Evolutionary conservation across 2,797 vertebrate species (phyloP).

Genomic region (Halcyon badia): DNA sequence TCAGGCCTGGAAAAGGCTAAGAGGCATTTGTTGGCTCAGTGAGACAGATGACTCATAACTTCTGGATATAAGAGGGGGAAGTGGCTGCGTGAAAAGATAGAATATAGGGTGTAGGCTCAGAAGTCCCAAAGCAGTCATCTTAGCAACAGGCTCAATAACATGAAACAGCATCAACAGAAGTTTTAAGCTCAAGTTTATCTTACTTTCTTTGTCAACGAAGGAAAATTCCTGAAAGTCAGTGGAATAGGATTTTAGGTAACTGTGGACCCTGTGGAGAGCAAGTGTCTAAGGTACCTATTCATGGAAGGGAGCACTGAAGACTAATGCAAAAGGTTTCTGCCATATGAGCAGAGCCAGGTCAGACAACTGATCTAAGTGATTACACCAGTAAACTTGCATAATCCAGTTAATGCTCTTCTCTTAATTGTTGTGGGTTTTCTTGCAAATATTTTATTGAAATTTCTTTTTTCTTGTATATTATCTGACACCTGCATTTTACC

Average conservation of each 20-base stretch:
- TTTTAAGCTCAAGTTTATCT: not conserved
- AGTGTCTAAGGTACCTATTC: not conserved
- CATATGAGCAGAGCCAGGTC: not conserved
- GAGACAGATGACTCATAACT: slow-evolving; percentile 53
- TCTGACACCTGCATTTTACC: not conserved
- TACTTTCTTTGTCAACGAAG: slow-evolving; percentile 6
- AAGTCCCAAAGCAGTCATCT: slow-evolving; percentile 22
- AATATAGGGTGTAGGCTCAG: slow-evolving; percentile 24
- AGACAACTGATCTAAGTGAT: not conserved
- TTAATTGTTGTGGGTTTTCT: not conserved
- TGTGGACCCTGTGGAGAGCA: not conserved
- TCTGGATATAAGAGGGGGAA: slow-evolving; percentile 31
- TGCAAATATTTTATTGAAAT: not conserved
- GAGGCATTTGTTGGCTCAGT: slow-evolving; percentile 23
- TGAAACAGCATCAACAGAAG: not conserved
- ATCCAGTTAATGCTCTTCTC: not conserved
- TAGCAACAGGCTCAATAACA: slow-evolving; percentile 39
- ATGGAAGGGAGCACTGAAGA: not conserved
- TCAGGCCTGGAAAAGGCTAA: slow-evolving; percentile 52
- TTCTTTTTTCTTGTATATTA: not conserved
- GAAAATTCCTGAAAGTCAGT: not conserved
- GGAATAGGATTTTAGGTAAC: not conserved
- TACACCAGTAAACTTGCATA: not conserved
- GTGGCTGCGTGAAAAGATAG: slow-evolving; percentile 48
- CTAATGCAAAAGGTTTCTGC: not conserved